Evolutionary conservation across 2,888 invertebrate genomes (phyloP).

Genomic region (Meiosimyza platycephala): DNA sequence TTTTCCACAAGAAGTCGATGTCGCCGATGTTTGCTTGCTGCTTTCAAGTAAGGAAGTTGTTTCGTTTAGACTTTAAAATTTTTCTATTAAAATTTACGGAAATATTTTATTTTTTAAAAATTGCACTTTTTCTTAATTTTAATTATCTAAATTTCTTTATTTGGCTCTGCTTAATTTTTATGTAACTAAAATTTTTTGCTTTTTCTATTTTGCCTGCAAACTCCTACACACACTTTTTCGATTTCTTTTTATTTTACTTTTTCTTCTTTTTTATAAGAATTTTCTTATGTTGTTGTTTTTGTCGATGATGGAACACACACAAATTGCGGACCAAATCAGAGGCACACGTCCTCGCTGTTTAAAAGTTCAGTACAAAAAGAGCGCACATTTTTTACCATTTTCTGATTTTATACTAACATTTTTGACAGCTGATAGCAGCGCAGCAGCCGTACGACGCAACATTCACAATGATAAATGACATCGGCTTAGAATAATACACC

Average conservation of each 20-base stretch:
- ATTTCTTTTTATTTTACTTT: slow-evolving; percentile 37
- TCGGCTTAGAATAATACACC: too few species aligned
- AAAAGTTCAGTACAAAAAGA: slow-evolving; percentile 58
- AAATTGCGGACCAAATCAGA: slow-evolving; percentile 42
- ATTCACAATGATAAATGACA: too few species aligned
- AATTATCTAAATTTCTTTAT: slow-evolving; percentile 5
- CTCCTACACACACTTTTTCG: slow-evolving; percentile 33
- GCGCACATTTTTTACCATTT: slow-evolving; percentile 47
- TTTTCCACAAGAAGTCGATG: slow-evolving; percentile 44
- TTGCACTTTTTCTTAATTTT: slow-evolving; percentile 18
- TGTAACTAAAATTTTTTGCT: slow-evolving; percentile 48
- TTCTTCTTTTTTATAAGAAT: slow-evolving; percentile 2
- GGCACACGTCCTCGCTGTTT: slow-evolving; percentile 54
- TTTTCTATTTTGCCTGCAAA: slow-evolving; percentile 36
- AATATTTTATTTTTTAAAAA: slow-evolving; percentile 11
- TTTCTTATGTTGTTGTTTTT: slow-evolving; percentile 30
- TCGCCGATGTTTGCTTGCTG: background rate
- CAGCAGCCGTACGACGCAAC: too few species aligned
- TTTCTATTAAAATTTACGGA: slow-evolving; percentile 2
- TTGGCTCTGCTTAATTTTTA: slow-evolving; percentile 44
- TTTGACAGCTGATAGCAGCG: too few species aligned
- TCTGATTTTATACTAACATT: slow-evolving; percentile 51
- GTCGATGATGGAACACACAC: slow-evolving; percentile 43
- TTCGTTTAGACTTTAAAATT: background rate
- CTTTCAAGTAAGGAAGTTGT: background rate